Conservation (phyloP, 2,113 vertebrate genomes). For the Mesembrinibis cayennensis region DNA sequence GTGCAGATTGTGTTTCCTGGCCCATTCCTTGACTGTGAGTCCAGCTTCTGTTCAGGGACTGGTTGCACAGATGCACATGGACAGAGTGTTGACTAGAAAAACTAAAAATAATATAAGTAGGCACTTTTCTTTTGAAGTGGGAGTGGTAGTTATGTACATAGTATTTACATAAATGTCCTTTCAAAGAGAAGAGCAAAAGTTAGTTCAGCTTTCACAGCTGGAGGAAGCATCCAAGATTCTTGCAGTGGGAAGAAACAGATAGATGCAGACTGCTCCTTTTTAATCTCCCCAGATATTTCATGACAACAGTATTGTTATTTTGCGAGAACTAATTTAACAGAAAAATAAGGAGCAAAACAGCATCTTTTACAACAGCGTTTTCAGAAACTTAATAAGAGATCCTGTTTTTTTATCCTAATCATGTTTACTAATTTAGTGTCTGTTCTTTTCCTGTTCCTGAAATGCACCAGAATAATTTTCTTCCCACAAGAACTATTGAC, state of each 20-base stretch:
- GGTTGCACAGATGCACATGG: not conserved
- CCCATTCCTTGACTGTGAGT: not conserved
- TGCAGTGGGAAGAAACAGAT: not conserved
- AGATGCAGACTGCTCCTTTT: not conserved
- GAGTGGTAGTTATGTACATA: not conserved
- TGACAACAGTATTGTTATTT: not conserved
- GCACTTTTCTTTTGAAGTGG: not conserved
- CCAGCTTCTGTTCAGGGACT: not conserved
- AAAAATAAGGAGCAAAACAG: not conserved
- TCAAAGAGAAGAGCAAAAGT: not conserved
- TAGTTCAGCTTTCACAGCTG: not conserved
- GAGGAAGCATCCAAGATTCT: not conserved
- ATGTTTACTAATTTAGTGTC: not conserved
- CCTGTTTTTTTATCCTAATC: not conserved
- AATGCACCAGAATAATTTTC: not conserved
- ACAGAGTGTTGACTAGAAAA: not conserved
- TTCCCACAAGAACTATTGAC: not conserved
- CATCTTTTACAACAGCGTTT: not conserved
- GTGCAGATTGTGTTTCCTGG: not conserved
- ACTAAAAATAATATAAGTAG: not conserved
- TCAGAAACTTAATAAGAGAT: not conserved
- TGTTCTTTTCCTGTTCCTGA: not conserved
- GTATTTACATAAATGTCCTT: not conserved
- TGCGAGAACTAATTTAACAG: not conserved
- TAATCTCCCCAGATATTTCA: not conserved